Base-by-base conservation (phyloP, 2,797 vertebrate species). In the Poliocrania exsul region DNA sequence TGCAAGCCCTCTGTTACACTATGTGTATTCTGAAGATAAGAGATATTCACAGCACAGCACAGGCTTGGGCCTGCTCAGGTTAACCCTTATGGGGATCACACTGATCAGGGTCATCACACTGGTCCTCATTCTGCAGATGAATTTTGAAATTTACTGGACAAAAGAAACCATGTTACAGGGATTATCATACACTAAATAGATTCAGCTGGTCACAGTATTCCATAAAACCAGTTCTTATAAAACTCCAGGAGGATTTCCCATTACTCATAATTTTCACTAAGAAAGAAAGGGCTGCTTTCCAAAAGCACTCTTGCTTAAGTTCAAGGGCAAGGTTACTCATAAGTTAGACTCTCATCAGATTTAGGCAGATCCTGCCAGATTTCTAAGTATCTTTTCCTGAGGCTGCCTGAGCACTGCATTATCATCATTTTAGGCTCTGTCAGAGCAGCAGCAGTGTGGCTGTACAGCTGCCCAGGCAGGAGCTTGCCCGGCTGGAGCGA, bases 351-450 rank as follows among this genome's bases (percentile, higher is more conserved):
- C 18, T 61, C 3, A 1, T 61, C 31, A 61, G 56, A 33, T 81
- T 58, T 56, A 53, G 11, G 31, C 26, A 47, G 20, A 65, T 65
- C 40, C 26, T 60, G 33, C 31, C 51, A 16, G 29, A 79, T 79
- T 50, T 46, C 29, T 56, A 29, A 37, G 9, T 49, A 40, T 13
- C 10, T 8, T 58, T 60, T 77, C 50, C 57, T 35, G 33, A 66
- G 20, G 33, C 38, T 1, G 3, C 5, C 3, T 0, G 9, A 44
- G 13, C 40, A 17, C 38, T 38, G n/a, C 14, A 4, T 50, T 29
- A 14, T 16, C 14, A 9, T 31, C 31, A 25, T 33, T 42, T 88
- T 38, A 46, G 47, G 14, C 44, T 26, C 28, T 15, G 26, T 35
- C 25, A 25, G 65, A 58, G 26, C 7, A 28, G 50, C 24, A 50